Evolutionary conservation across 2,888 invertebrate genomes (phyloP).

Genomic region (Hermaeophaga mercurialis): DNA sequence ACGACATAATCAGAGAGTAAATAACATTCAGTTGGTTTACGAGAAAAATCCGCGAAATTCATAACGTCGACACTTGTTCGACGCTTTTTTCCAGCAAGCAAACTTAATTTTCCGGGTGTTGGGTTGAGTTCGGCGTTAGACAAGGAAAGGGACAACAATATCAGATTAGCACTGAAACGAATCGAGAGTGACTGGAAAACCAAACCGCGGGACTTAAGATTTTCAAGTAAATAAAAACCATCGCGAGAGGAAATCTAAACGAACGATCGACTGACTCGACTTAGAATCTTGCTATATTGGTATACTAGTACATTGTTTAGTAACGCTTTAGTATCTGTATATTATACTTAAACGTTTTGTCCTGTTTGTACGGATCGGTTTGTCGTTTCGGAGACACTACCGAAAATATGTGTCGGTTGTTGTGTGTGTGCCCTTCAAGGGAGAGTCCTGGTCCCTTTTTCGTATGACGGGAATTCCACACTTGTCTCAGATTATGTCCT

Average conservation of each 20-base stretch:
- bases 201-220: too few relatives aligned
- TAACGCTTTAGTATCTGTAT: too few relatives aligned
- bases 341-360: too few relatives aligned
- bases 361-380: too few relatives aligned
- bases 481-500: conserved; percentile 46
- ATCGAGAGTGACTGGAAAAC: not conserved
- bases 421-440: conserved; percentile 37
- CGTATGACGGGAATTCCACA: conserved; percentile 42
- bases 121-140: conserved; percentile 53
- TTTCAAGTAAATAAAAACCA: too few relatives aligned
- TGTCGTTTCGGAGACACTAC: too few relatives aligned
- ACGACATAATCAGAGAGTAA: not conserved
- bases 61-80: conserved; percentile 49
- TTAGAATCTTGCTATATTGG: too few relatives aligned
- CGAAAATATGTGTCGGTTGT: too few relatives aligned
- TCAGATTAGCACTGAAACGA: conserved; percentile 52
- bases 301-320: too few relatives aligned
- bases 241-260: too few relatives aligned
- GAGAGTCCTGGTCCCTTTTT: conserved; percentile 18
- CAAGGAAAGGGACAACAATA: conserved; percentile 56
- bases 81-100: conserved; percentile 47
- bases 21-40: not conserved
- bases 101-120: conserved; percentile 60
- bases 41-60: conserved; percentile 21
- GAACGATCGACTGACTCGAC: too few relatives aligned